These are phyloP conservation scores for Pterobdella sp. DNA, from an alignment of 2,888 invertebrate species.

Conservation along the genomic window DNA sequence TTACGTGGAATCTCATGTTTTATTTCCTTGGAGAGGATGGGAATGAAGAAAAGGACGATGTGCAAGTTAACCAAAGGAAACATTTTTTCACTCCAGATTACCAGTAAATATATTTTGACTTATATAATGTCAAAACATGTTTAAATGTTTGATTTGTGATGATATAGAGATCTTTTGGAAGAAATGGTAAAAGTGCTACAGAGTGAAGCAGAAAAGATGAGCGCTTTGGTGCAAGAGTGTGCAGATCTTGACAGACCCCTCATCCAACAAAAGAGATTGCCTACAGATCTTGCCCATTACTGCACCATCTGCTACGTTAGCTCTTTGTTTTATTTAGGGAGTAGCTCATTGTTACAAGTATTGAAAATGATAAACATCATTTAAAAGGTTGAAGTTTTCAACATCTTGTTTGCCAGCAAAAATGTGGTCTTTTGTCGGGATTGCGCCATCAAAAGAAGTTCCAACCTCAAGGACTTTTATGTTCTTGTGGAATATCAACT, in stretches of 20 bases:
- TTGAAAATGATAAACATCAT: neutral
- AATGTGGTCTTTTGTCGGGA: conserved; percentile 93
- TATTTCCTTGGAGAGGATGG: conserved; percentile 62
- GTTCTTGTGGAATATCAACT: conserved; percentile 88
- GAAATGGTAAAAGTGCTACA: conserved; percentile 54
- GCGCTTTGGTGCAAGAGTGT: conserved; percentile 76
- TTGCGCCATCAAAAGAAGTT: conserved; percentile 79
- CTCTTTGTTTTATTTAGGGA: neutral
- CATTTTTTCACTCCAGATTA: neutral
- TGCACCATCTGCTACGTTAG: conserved; percentile 91
- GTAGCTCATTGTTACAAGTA: neutral
- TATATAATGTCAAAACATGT: neutral
- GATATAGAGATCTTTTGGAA: neutral
- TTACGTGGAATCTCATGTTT: conserved; percentile 93
- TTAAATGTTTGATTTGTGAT: no score
- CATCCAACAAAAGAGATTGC: conserved; percentile 73
- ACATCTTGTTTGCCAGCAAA: conserved; percentile 78
- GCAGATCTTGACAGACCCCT: conserved; percentile 76
- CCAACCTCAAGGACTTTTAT: conserved; percentile 75
- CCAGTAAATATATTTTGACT: neutral
- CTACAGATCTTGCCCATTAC: conserved; percentile 93
- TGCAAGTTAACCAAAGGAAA: no score
- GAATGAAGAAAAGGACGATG: no score
- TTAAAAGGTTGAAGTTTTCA: conserved; percentile 84
- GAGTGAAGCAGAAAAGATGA: conserved; percentile 79